Evolutionary conservation across 2,797 vertebrate species (phyloP), one percentile per base, ranked within the genome.

Genomic region (Chelon labrosus): DNA sequence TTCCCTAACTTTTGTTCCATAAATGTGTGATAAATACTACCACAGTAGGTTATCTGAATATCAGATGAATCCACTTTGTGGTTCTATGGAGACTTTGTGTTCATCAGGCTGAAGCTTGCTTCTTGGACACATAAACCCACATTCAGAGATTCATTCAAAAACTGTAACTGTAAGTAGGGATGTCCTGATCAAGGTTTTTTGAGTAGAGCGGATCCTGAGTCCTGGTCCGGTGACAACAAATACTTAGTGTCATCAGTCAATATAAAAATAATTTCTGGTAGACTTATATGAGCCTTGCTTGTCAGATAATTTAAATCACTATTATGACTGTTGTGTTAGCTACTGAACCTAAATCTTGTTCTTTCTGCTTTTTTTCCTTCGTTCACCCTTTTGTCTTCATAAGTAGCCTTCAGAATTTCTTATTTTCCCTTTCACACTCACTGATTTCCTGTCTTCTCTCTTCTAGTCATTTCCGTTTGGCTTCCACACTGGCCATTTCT

Each of bases 391-490:
- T 37, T 27, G 42, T 55, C 17, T 20, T 67, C 31, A 72, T 53
- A 42, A 22, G 55, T 51, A 58, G 31, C n/a, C 54, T 47, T 66
- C 35, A 42, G 4, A 57, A 64, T 39, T 22, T 72, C 41, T 66
- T 58, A 46, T 49, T 70, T 77, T 58, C 13, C 11, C 8, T 50
- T 78, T 75, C 3, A 8, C 39, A 37, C 2, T 70, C 16, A 50
- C 2, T 47, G 51, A 72, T 70, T 67, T 65, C 65, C 56, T 63
- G 14, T 13, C 35, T 35, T 47, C 22, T 51, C 63, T 16, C 35
- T 31, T 61, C 49, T 57, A 25, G 17, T 71, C 19, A 10, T 20
- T 38, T 80, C 42, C 58, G 3, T 70, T 76, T 85, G 59, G 65
- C 74, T 62, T 22, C 44, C 37, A 50, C 17, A 22, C 8, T 22